These are phyloP conservation scores for Pachydiplax longipennis DNA, from an alignment of 2,888 invertebrate genomes.

Conservation along the genomic window DNA sequence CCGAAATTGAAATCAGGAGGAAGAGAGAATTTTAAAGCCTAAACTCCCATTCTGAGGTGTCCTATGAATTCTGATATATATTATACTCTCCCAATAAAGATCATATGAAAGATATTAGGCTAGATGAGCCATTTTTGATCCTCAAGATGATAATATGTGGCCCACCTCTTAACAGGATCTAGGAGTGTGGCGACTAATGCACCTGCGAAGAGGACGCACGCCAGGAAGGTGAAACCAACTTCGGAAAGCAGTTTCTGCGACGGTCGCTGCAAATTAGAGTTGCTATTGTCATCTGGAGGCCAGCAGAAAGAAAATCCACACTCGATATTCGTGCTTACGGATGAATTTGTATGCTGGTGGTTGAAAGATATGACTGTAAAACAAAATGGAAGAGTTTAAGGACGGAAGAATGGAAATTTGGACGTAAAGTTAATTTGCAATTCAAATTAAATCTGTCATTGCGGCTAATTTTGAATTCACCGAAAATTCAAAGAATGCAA, in stretches of 20 bases:
- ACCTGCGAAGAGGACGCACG: constrained; percentile 85
- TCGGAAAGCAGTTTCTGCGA: constrained; percentile 86
- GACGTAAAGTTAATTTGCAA: too few species aligned
- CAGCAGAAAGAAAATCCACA: constrained; percentile 88
- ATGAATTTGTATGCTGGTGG: constrained; percentile 59
- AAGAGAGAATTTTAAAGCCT: too few species aligned
- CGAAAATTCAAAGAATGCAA: too few species aligned
- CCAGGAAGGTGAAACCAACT: constrained; percentile 87
- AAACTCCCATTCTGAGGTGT: too few species aligned
- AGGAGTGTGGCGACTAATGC: constrained; percentile 86
- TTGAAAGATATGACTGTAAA: not conserved
- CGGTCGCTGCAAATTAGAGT: constrained; percentile 80
- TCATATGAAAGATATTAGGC: too few species aligned
- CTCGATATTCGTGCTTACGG: constrained; percentile 62
- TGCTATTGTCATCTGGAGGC: constrained; percentile 69
- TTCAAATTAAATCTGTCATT: too few species aligned
- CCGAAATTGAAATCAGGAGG: too few species aligned
- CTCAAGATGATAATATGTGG: constrained; percentile 25
- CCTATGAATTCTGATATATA: too few species aligned
- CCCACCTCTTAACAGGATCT: constrained; percentile 86
- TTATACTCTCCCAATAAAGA: too few species aligned
- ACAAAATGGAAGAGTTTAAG: not conserved
- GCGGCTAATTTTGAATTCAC: too few species aligned
- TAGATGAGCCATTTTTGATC: too few species aligned
- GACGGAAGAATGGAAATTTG: too few species aligned